Base-by-base conservation (phyloP, 2,113 vertebrate species). In the Gorilla gorilla region DNA sequence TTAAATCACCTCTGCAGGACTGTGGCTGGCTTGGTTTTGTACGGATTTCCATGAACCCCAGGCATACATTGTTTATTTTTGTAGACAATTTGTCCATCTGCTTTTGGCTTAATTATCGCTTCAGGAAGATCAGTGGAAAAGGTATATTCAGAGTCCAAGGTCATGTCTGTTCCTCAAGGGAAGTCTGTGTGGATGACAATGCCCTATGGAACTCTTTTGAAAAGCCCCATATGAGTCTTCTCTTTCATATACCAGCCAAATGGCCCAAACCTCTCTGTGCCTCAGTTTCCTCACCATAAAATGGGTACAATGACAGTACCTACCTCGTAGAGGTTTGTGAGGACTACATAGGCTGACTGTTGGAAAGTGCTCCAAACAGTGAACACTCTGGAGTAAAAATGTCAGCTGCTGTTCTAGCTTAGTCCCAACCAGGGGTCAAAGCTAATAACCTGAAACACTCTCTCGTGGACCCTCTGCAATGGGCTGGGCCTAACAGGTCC, bases 161-260 rank as follows among this genome's bases (percentile, higher is more conserved):
- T 80, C 81, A 10, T 27, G 50, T 5, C 59, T 4, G 1, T 59
- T 85, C 9, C 88, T 48, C 9, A 14, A 18, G 35, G 23, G 13
- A 48, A 0, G 3, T 27, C 14, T n/a, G 0, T 4, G 38, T 35
- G 35, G 2, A 16, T 7, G 59, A 50, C 78, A 22, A 5, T 13
- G 12, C 25, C 43, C 27, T 22, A 4, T 25, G 4, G 78, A 48
- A 4, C 40, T 45, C 20, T 40, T 75, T 38, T 27, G 57, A 35
- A 43, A 92, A 27, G 45, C 83, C 22, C 0, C 12, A 12, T 16
- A 6, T 10, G 30, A n/a, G 2, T 5, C 30, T 45, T 3, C 50
- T n/a, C 75, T 76, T 22, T 12, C 12, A 0, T 23, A 18, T 3
- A 45, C 57, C 27, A 1, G 59, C 48, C 23, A 9, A 57, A 11